Percentiles rank a stretch among this genome's conserved stretches.
Conservation (phyloP, 2,888 invertebrate genomes). For the Mesopsocus fuscifrons region DNA sequence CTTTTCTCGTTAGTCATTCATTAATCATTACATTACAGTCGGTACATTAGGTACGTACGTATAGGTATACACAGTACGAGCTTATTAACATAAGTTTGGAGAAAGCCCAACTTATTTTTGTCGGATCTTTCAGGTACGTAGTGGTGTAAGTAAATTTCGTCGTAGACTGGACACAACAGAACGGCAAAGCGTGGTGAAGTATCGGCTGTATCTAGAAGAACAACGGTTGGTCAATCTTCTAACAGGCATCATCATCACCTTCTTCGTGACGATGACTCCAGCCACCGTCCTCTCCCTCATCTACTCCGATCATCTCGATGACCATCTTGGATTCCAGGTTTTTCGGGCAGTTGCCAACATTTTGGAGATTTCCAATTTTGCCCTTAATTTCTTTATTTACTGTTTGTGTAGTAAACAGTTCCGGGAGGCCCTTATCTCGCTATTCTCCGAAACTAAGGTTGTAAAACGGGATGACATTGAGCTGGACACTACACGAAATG, state of each 20-base stretch:
- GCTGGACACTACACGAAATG: neutral
- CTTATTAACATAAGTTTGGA: too few species aligned
- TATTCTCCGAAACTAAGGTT: constrained; percentile 2
- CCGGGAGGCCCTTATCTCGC: constrained; percentile 19
- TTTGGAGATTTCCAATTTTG: constrained; percentile 29
- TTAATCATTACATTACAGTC: too few species aligned
- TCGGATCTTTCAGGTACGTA: neutral
- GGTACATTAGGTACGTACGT: too few species aligned
- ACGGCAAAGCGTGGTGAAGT: constrained; percentile 9
- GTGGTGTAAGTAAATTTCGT: constrained; percentile 8
- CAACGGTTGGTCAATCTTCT: constrained; percentile 26
- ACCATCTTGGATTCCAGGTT: constrained; percentile 22
- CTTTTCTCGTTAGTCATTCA: too few species aligned
- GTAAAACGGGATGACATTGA: neutral
- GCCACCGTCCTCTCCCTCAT: constrained; percentile 27
- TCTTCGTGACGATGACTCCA: constrained; percentile 29
- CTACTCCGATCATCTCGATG: constrained; percentile 22
- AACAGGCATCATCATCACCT: constrained; percentile 27
- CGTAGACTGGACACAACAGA: constrained; percentile 9
- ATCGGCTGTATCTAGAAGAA: constrained; percentile 24
- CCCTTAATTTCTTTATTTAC: constrained; percentile 30
- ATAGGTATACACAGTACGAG: too few species aligned
- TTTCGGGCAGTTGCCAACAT: constrained; percentile 28
- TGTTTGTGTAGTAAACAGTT: constrained; percentile 26
- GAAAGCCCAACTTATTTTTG: too few species aligned